phyloP scores from a whole-genome alignment of 2,113 vertebrate genomes.

The Microtus montanus region DNA sequence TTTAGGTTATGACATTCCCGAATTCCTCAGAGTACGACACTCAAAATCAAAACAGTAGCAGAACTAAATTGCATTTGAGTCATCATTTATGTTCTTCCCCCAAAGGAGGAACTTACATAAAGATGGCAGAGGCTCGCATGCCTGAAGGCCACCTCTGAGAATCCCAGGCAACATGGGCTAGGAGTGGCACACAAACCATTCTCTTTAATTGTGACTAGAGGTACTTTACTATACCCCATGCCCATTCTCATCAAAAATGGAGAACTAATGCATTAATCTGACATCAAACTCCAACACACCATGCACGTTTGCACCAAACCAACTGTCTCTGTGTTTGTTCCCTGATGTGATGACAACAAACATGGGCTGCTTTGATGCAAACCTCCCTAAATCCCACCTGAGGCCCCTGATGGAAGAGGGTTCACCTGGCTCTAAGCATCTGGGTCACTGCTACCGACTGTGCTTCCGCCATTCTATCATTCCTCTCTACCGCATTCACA shows the following conservation, averaged over 20 bases:
- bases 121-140: background rate
- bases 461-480: background rate
- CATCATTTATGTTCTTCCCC: background rate
- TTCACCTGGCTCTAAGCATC: background rate
- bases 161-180: background rate
- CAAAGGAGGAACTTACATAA: background rate
- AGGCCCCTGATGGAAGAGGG: background rate
- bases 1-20: background rate
- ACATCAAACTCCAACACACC: background rate
- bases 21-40: background rate
- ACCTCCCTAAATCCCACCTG: background rate
- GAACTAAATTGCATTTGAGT: background rate
- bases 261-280: background rate
- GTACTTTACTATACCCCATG: background rate
- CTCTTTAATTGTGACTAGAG: too few relatives aligned
- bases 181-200: accelerated
- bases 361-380: background rate
- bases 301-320: background rate
- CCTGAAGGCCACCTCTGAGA: background rate
- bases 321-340: background rate
- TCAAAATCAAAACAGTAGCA: background rate
- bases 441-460: background rate
- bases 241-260: background rate
- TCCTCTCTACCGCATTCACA: background rate
- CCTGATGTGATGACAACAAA: background rate